phyloP scores from a whole-genome alignment of 1,140 invertebrate species.

The Drosophila bocqueti region DNA sequence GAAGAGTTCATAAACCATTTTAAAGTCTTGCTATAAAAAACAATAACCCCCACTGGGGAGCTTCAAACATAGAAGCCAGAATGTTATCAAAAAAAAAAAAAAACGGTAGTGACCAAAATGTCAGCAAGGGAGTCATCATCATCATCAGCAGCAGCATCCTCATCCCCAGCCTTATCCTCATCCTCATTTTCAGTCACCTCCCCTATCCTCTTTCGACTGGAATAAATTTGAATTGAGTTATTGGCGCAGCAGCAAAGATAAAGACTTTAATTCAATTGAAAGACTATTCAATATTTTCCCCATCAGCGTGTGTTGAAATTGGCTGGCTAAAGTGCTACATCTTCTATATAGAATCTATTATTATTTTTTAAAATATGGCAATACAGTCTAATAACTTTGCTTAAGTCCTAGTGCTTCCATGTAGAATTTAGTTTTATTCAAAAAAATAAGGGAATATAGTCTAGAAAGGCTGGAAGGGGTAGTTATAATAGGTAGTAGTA shows the following conservation, averaged over 20 bases:
- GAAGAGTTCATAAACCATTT: not conserved
- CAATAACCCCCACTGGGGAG: conserved; percentile 19
- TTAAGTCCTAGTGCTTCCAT: too few relatives aligned
- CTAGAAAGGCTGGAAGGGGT: too few relatives aligned
- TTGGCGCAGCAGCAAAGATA: not conserved
- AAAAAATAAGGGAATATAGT: too few relatives aligned
- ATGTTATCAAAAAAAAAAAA: not conserved
- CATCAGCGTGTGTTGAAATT: not conserved
- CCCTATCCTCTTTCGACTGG: not conserved
- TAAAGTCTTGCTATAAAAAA: not conserved
- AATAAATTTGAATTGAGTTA: conserved; percentile 40
- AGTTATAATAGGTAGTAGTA: too few relatives aligned
- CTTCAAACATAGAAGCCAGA: conserved; percentile 6
- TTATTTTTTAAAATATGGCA: not conserved
- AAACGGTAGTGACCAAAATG: conserved; percentile 24
- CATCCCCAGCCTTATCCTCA: not conserved
- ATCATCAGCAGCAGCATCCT: conserved; percentile 6
- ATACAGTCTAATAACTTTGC: too few relatives aligned
- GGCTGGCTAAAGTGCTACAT: too few relatives aligned
- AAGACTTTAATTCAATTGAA: conserved; percentile 16
- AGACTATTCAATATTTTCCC: conserved; percentile 4
- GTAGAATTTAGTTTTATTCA: too few relatives aligned
- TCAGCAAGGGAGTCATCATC: conserved; percentile 25
- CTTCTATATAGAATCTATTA: not conserved
- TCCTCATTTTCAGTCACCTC: conserved; percentile 4